Conservation (phyloP, 2,888 invertebrate species). For the Choristoneura rosaceana region DNA sequence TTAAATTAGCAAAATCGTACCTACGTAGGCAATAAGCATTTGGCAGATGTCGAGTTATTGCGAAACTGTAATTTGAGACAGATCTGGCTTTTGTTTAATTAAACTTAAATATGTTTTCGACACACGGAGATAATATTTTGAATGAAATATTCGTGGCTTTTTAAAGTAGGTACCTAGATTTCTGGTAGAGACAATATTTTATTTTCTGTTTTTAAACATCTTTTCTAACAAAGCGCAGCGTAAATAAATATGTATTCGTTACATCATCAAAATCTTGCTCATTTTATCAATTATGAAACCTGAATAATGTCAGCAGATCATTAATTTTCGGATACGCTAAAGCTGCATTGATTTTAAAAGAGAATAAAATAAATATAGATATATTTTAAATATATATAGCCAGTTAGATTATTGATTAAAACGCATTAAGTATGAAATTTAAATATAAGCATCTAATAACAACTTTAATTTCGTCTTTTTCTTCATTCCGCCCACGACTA, state of each 20-base stretch:
- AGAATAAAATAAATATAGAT: too few relatives aligned
- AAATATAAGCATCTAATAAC: neutral
- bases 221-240: too few relatives aligned
- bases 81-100: slow-evolving; percentile 14
- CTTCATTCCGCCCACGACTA: neutral
- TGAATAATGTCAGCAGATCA: too few relatives aligned
- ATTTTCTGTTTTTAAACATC: too few relatives aligned
- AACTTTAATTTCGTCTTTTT: neutral
- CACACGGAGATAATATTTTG: neutral
- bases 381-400: too few relatives aligned
- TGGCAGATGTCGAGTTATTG: slow-evolving; percentile 27
- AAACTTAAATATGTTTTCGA: neutral
- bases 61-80: slow-evolving; percentile 23
- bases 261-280: too few relatives aligned
- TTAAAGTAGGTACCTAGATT: neutral
- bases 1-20: slow-evolving; percentile 12
- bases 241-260: too few relatives aligned
- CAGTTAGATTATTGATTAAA: too few relatives aligned
- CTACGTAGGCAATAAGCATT: slow-evolving; percentile 11
- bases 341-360: too few relatives aligned
- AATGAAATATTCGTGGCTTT: neutral
- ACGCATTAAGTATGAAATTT: too few relatives aligned
- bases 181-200: neutral
- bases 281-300: too few relatives aligned
- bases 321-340: too few relatives aligned